phyloP scores from a whole-genome alignment of 92 coral and sea anemone species.

The Epizoanthus rinbou region DNA sequence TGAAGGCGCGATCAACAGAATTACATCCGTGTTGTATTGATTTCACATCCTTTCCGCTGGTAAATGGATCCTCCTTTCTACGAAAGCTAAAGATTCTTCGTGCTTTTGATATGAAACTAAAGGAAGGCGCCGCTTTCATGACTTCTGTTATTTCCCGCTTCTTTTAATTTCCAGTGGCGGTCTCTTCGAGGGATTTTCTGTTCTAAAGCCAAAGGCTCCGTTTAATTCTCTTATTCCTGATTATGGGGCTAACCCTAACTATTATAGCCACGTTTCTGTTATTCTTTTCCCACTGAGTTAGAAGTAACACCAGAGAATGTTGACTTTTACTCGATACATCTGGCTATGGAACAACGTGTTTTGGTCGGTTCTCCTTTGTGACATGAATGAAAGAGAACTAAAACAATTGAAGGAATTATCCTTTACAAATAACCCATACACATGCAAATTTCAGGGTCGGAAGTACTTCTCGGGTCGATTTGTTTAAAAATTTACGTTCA shows the following conservation, averaged over 20 bases:
- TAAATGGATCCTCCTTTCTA: background rate
- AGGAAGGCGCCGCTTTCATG: background rate
- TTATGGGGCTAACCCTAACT: background rate
- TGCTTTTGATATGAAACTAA: background rate
- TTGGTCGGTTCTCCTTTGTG: background rate
- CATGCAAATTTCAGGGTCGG: slow-evolving; percentile 7
- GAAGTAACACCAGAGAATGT: background rate
- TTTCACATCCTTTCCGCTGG: background rate
- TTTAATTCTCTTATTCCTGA: background rate
- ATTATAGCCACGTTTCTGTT: background rate
- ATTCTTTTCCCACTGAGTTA: background rate
- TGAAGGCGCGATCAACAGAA: background rate
- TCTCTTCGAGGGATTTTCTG: too few species aligned
- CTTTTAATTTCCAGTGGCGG: background rate
- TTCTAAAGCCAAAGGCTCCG: too few species aligned
- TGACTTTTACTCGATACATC: background rate
- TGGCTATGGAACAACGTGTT: slow-evolving; percentile 4
- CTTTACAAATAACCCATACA: background rate
- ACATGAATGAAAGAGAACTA: background rate
- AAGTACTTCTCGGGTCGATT: background rate
- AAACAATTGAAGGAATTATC: slow-evolving; percentile 4
- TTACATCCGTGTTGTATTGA: background rate
- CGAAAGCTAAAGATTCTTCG: slow-evolving; percentile 9
- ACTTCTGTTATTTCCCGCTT: background rate
- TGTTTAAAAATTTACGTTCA: background rate